Conservation (phyloP, 53 echinoderm and acorn worm genomes). For the Stichopus horrens region DNA sequence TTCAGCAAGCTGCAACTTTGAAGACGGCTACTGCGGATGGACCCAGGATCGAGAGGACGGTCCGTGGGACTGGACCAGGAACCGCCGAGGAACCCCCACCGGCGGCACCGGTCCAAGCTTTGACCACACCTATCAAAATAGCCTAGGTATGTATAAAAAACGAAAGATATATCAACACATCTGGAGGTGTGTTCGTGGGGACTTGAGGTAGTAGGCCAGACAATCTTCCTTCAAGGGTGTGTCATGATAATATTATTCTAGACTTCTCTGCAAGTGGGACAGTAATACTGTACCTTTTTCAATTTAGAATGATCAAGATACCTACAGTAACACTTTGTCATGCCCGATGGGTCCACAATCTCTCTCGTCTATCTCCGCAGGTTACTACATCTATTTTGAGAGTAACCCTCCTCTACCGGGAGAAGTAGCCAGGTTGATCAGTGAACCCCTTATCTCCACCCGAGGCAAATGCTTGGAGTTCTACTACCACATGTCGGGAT, state of each 20-base stretch:
- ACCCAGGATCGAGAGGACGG: conserved; percentile 55
- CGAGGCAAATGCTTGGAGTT: conserved; percentile 68
- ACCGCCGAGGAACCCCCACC: conserved; percentile 60
- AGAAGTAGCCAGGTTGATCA: conserved; percentile 37
- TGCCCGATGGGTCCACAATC: too few species aligned
- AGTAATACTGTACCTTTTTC: too few species aligned
- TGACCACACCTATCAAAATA: conserved; percentile 68
- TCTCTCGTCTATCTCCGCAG: conserved; percentile 26
- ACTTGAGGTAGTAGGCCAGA: too few species aligned
- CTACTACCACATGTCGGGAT: conserved; percentile 88
- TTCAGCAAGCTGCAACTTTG: conserved; percentile 83
- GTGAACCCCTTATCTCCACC: conserved; percentile 36
- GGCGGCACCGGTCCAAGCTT: conserved; percentile 66
- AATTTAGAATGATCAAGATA: too few species aligned
- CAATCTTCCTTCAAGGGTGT: too few species aligned
- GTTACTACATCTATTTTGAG: conserved; percentile 90
- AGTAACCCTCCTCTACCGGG: conserved; percentile 52
- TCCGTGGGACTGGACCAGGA: conserved; percentile 69
- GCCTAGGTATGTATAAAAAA: neutral
- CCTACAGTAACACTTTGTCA: too few species aligned
- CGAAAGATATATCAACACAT: too few species aligned
- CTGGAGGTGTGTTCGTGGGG: too few species aligned
- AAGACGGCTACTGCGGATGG: conserved; percentile 61
- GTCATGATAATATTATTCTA: too few species aligned
- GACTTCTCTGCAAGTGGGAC: too few species aligned